A percentile compares a stretch with the other conserved stretches of the same genome.
Evolutionary conservation across 2,797 vertebrate genomes (phyloP).

Genomic region (Mus caroli): DNA sequence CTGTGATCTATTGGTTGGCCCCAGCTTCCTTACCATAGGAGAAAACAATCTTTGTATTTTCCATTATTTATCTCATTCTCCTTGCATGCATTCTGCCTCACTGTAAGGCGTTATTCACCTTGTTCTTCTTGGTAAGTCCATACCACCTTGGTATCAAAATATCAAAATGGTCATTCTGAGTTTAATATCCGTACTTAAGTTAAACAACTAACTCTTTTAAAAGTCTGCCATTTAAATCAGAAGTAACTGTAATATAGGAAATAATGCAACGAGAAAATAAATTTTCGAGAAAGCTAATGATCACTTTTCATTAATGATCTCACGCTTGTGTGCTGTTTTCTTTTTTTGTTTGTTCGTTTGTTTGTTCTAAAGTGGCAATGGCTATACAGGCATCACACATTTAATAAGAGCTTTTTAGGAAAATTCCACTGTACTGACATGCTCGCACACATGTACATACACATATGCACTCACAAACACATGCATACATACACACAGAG

Average conservation of each 20-base stretch:
- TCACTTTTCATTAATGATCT: constrained; percentile 59
- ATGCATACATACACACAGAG: not conserved
- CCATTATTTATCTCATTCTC: constrained; percentile 85
- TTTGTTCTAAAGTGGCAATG: constrained; percentile 49
- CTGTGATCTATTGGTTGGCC: constrained; percentile 84
- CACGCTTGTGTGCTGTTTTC: constrained; percentile 32
- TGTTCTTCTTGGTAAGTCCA: constrained; percentile 83
- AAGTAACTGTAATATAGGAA: constrained; percentile 44
- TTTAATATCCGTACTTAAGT: constrained; percentile 61
- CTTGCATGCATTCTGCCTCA: constrained; percentile 80
- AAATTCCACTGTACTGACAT: constrained; percentile 49
- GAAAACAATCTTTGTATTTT: constrained; percentile 85
- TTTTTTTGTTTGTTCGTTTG: not conserved
- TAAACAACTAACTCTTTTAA: constrained; percentile 68
- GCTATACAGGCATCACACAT: constrained; percentile 44
- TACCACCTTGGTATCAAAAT: constrained; percentile 75
- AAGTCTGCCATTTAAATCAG: constrained; percentile 50
- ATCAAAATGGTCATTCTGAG: constrained; percentile 71
- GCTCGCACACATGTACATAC: not conserved
- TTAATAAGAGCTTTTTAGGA: constrained; percentile 65
- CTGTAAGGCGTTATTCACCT: constrained; percentile 76
- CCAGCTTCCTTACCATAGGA: constrained; percentile 81
- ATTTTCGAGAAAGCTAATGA: constrained; percentile 77
- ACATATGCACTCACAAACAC: not conserved
- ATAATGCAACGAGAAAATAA: constrained; percentile 65